Conservation (phyloP, 2,888 invertebrate genomes). For the Physocephala rufipes region DNA sequence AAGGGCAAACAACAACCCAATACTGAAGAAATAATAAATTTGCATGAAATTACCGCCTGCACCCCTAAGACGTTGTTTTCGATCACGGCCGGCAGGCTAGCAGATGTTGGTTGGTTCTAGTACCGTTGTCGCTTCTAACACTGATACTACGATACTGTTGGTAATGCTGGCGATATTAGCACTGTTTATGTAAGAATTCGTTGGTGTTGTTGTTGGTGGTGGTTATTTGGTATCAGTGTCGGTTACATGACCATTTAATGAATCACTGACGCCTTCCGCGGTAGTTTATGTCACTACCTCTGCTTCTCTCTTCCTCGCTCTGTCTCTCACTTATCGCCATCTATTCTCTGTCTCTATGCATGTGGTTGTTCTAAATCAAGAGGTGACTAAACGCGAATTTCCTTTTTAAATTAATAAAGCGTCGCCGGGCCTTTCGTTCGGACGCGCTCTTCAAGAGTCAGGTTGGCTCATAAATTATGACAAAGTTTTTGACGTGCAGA, state of each 20-base stretch:
- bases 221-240: background rate
- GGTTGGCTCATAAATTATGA: slow-evolving; percentile 55
- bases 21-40: slow-evolving; percentile 11
- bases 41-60: slow-evolving; percentile 29
- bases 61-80: slow-evolving; percentile 7
- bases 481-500: slow-evolving; percentile 53
- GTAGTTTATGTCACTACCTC: too few relatives aligned
- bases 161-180: background rate
- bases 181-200: too few relatives aligned
- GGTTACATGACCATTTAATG: too few relatives aligned
- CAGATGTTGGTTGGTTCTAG: background rate
- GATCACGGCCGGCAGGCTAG: background rate
- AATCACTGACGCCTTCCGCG: too few relatives aligned
- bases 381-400: slow-evolving; percentile 64
- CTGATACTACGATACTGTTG: background rate
- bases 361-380: slow-evolving; percentile 44
- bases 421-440: slow-evolving; percentile 34
- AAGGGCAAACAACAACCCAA: background rate
- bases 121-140: background rate
- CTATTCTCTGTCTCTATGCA: background rate
- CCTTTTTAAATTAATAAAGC: slow-evolving; percentile 63
- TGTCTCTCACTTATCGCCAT: too few relatives aligned
- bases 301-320: too few relatives aligned
- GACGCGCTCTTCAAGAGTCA: slow-evolving; percentile 52
- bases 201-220: slow-evolving; percentile 38